A percentile compares a stretch with the other conserved stretches of the same genome.
Evolutionary conservation across 2,113 vertebrate species (phyloP).

Genomic region (Galbula dea): DNA sequence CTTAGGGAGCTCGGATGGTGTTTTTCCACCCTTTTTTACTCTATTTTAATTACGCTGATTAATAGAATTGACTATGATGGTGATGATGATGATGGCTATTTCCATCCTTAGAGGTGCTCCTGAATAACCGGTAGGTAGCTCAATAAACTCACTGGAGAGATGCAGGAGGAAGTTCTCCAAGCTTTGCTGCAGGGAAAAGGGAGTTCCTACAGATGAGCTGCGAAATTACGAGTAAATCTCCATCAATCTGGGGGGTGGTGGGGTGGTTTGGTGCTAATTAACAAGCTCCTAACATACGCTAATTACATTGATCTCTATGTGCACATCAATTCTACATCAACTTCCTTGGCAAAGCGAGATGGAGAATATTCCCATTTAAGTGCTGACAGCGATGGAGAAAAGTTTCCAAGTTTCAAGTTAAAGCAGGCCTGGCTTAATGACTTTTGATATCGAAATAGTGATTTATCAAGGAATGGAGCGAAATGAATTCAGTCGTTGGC

Average conservation of each 20-base stretch:
- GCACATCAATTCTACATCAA: conserved; percentile 46
- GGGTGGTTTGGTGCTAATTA: conserved; percentile 25
- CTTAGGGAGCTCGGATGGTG: conserved; percentile 30
- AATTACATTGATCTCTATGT: conserved; percentile 33
- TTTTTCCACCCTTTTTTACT: conserved; percentile 16
- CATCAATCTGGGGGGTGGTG: not conserved
- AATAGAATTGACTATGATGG: not conserved
- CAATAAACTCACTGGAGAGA: not conserved
- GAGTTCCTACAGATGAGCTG: not conserved
- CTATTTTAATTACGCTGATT: not conserved
- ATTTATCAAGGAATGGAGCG: conserved; percentile 54
- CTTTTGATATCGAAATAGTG: conserved; percentile 54
- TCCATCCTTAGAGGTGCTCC: not conserved
- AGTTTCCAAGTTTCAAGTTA: conserved; percentile 38
- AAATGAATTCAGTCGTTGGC: conserved; percentile 68
- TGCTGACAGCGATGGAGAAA: not conserved
- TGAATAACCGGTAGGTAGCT: not conserved
- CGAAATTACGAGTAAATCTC: not conserved
- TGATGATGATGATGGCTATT: not conserved
- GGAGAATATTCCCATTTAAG: not conserved
- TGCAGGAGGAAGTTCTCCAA: conserved; percentile 43
- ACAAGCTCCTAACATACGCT: conserved; percentile 53
- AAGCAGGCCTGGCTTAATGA: not conserved
- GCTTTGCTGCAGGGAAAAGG: not conserved
- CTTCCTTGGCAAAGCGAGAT: not conserved